Evolutionary conservation across 2,888 invertebrate genomes (phyloP).

Genomic region (Spialia ferax): DNA sequence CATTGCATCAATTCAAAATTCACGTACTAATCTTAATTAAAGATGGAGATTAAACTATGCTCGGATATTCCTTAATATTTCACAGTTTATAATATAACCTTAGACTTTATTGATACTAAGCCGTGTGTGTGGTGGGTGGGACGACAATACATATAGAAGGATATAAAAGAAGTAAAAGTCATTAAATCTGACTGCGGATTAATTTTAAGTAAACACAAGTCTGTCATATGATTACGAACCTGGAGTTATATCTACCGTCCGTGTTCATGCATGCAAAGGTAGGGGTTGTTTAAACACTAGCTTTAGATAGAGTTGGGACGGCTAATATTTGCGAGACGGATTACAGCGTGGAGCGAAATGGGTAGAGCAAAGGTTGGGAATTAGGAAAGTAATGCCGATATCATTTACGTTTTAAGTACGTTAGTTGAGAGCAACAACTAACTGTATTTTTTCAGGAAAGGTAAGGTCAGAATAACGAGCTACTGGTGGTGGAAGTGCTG

Average conservation of each 20-base stretch:
- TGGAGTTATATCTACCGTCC: slow-evolving; percentile 4
- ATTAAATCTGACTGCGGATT: neutral
- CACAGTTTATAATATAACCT: too few species aligned
- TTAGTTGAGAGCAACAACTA: neutral
- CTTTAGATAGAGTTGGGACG: slow-evolving; percentile 36
- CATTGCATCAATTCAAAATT: too few species aligned
- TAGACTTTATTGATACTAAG: too few species aligned
- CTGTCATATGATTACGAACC: neutral
- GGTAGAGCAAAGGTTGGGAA: neutral
- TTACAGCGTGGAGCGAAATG: slow-evolving; percentile 16
- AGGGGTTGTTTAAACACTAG: slow-evolving; percentile 33
- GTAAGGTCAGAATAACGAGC: too few species aligned
- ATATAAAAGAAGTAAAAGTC: neutral
- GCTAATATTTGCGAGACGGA: slow-evolving; percentile 35
- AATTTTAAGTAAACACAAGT: neutral
- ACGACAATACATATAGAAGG: neutral
- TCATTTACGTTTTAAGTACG: neutral
- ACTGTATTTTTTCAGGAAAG: neutral
- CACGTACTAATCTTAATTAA: too few species aligned
- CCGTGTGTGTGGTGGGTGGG: too few species aligned
- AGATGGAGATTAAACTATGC: too few species aligned
- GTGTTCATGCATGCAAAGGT: slow-evolving; percentile 34
- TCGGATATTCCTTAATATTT: too few species aligned
- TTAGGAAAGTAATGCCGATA: slow-evolving; percentile 6
- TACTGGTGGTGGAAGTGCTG: too few species aligned